These are phyloP conservation scores for Poliocrania exsul DNA, from an alignment of 2,797 vertebrate genomes.

Conservation along the genomic window DNA sequence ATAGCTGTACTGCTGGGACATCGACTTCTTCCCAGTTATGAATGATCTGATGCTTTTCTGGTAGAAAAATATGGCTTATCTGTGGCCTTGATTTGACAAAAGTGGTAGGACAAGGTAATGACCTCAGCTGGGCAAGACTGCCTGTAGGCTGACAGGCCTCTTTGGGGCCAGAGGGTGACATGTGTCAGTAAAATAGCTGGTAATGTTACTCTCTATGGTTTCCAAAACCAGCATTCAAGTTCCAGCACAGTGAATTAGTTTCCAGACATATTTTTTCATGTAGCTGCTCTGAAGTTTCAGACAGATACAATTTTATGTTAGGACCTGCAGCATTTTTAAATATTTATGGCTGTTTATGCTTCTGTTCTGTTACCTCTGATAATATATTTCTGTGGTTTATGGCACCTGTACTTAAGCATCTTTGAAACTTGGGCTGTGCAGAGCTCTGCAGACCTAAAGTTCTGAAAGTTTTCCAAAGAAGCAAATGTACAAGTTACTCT, in stretches of 20 bases:
- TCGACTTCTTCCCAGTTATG: background rate
- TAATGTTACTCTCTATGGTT: fast-evolving
- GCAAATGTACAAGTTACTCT: background rate
- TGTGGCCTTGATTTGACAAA: background rate
- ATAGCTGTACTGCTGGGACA: background rate
- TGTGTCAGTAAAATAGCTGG: background rate
- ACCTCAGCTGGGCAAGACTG: background rate
- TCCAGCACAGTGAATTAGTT: background rate
- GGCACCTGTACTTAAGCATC: background rate
- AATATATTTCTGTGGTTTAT: background rate
- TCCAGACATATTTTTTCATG: background rate
- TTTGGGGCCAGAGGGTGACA: background rate
- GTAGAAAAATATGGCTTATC: background rate
- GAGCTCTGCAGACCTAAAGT: background rate
- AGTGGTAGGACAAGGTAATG: background rate
- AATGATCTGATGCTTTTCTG: background rate
- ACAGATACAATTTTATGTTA: background rate
- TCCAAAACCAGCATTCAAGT: background rate
- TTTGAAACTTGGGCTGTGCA: background rate
- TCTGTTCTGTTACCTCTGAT: background rate
- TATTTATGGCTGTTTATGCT: background rate
- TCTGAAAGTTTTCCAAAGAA: background rate
- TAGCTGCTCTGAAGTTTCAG: background rate
- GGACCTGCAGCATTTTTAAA: background rate
- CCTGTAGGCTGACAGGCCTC: background rate